Conservation (phyloP, 2,797 vertebrate species). For the Tarsius wallacei region DNA sequence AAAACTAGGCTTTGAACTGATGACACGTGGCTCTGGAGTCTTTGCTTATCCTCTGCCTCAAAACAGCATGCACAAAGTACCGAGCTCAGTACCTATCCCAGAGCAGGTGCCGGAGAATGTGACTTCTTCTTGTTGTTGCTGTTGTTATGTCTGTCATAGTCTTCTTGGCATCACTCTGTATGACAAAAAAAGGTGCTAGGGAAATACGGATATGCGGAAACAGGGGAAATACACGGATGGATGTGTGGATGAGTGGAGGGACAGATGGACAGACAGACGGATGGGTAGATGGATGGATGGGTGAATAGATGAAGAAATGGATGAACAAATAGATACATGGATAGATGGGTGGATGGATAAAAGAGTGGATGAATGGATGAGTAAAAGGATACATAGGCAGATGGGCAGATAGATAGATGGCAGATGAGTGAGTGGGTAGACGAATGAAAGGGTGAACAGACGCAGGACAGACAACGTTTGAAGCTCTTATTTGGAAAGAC, state of each 20-base stretch:
- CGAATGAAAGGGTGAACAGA: too few species aligned
- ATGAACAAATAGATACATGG: too few species aligned
- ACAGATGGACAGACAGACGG: neutral
- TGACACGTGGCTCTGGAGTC: too few species aligned
- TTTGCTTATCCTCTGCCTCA: neutral
- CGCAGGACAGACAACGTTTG: neutral
- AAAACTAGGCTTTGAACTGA: neutral
- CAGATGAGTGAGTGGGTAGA: neutral
- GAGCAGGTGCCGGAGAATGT: neutral
- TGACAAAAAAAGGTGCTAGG: neutral
- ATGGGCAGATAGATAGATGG: too few species aligned
- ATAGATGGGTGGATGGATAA: neutral
- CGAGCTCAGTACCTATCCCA: neutral
- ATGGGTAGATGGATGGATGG: accelerated
- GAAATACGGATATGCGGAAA: neutral
- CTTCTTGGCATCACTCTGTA: neutral
- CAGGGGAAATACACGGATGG: neutral
- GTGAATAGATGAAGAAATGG: too few species aligned
- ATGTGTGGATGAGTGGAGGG: too few species aligned
- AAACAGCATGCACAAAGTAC: neutral
- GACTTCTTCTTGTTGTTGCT: neutral
- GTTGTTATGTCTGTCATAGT: neutral
- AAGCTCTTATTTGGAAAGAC: neutral
- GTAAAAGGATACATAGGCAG: too few species aligned
- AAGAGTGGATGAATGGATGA: neutral